phyloP scores from a whole-genome alignment of 2,113 vertebrate genomes.

The Camelus dromedarius region DNA sequence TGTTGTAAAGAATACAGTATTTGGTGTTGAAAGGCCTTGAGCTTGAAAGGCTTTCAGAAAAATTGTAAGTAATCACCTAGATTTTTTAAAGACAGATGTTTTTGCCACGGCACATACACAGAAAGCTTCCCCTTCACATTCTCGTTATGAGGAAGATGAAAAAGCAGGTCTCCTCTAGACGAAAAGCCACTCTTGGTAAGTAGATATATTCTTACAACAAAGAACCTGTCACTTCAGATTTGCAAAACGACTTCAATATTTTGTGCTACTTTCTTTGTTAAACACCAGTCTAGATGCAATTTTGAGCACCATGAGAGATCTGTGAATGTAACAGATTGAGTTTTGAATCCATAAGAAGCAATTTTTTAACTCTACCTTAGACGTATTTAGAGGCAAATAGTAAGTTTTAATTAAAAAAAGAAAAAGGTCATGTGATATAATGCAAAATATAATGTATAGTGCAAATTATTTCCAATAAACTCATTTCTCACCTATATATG shows the following conservation, averaged over 20 bases:
- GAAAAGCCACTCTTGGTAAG: neutral
- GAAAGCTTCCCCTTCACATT: neutral
- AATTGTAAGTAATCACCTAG: neutral
- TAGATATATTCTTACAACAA: neutral
- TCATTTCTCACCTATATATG: neutral
- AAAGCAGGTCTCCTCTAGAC: neutral
- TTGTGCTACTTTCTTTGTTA: neutral
- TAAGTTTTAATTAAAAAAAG: neutral
- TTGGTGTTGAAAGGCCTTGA: conserved; percentile 51
- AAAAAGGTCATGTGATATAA: neutral
- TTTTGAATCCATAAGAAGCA: neutral
- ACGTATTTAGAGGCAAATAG: neutral
- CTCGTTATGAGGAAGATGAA: neutral
- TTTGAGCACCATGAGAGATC: neutral
- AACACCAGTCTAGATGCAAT: neutral
- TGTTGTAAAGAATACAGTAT: conserved; percentile 84
- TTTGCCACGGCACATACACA: neutral
- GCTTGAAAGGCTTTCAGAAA: conserved; percentile 3
- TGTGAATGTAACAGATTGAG: neutral
- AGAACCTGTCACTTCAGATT: neutral
- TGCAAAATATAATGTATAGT: neutral
- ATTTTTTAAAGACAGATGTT: neutral
- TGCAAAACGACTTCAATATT: neutral
- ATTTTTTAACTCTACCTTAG: conserved; percentile 14
- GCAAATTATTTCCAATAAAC: neutral